These are phyloP conservation scores for Bombus confusus DNA, from an alignment of 1,140 invertebrate species.

Conservation along the genomic window DNA sequence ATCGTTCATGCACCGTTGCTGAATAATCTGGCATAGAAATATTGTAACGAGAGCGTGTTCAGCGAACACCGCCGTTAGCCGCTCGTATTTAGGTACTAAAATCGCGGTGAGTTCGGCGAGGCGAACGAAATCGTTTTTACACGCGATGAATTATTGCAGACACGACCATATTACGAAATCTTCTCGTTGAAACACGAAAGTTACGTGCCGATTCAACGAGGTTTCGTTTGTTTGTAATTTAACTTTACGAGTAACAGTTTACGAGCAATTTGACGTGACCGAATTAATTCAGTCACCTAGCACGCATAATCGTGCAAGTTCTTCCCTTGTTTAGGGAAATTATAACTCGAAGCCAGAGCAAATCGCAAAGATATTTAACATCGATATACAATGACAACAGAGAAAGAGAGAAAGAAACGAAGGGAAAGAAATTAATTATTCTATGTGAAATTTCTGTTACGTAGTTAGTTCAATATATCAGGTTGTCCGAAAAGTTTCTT, in stretches of 20 bases:
- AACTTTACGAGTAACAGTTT: background rate
- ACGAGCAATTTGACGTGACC: background rate
- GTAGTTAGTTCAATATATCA: background rate
- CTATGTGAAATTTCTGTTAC: background rate
- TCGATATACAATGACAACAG: background rate
- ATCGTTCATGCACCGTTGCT: background rate
- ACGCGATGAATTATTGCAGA: background rate
- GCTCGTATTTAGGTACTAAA: constrained; percentile 1
- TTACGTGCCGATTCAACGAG: background rate
- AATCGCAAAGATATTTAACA: background rate
- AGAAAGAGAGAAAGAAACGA: no score
- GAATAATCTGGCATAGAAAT: background rate
- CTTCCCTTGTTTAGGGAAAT: no score
- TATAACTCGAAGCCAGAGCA: no score
- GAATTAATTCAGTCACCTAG: background rate
- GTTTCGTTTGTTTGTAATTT: background rate
- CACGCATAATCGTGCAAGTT: background rate
- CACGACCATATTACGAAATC: background rate
- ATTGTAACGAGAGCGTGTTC: background rate
- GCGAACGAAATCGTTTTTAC: background rate
- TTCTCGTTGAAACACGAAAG: background rate
- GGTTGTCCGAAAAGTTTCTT: no score
- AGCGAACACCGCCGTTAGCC: background rate
- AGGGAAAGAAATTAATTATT: background rate
- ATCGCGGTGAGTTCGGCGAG: background rate